Percentiles rank a stretch among this genome's conserved stretches.
phyloP scores from a whole-genome alignment of 92 coral and sea anemone species.

The Plumapathes pennacea region DNA sequence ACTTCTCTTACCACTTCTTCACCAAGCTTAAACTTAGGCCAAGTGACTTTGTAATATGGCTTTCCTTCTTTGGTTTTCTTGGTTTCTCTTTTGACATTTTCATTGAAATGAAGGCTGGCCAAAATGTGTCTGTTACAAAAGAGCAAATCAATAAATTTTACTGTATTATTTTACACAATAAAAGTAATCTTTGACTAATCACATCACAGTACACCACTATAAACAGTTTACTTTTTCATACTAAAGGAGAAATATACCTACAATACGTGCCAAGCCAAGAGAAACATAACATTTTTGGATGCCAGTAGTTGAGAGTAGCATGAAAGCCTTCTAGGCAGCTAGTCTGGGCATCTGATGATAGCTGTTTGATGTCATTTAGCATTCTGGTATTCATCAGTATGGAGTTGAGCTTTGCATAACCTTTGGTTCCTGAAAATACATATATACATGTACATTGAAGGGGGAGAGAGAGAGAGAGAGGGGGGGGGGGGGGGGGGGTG shows the following conservation, averaged over 20 bases:
- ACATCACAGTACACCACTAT: too few relatives aligned
- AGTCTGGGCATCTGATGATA: slow-evolving; percentile 39
- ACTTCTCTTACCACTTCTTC: slow-evolving; percentile 35
- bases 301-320: slow-evolving; percentile 41
- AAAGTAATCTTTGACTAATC: too few relatives aligned
- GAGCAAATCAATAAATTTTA: too few relatives aligned
- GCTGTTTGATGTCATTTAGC: slow-evolving; percentile 30
- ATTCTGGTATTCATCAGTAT: slow-evolving; percentile 24
- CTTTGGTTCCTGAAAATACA: slow-evolving; percentile 23
- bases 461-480: too few relatives aligned
- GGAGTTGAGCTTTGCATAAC: slow-evolving; percentile 23
- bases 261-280: slow-evolving; percentile 44
- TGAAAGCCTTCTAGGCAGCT: slow-evolving; percentile 54
- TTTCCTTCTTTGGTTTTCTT: slow-evolving; percentile 14
- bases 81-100: slow-evolving; percentile 15
- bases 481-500: too few relatives aligned
- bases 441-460: too few relatives aligned
- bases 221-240: too few relatives aligned
- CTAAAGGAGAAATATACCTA: slow-evolving; percentile 10
- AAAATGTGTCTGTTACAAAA: slow-evolving; percentile 22
- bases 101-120: slow-evolving; percentile 34
- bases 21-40: slow-evolving; percentile 29
- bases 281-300: slow-evolving; percentile 34
- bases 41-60: slow-evolving; percentile 16
- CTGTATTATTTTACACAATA: too few relatives aligned